A percentile compares a stretch with the other conserved stretches of the same genome.
Evolutionary conservation across 2,113 vertebrate genomes (phyloP).

Genomic region (Orientallactaga bullata): DNA sequence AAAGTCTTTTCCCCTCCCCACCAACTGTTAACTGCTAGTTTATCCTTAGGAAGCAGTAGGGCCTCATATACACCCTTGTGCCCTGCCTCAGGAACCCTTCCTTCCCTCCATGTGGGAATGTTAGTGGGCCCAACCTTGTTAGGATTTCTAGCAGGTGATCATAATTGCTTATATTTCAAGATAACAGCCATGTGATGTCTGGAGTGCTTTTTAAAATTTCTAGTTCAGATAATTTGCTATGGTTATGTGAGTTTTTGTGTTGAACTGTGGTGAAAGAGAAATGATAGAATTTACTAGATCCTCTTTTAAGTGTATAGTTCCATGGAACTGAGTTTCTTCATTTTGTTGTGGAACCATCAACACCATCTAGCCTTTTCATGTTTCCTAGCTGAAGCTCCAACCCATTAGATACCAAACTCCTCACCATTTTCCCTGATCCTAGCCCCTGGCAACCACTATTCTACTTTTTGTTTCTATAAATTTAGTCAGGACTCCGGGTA

Average conservation of each 20-base stretch:
- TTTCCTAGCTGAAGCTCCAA: background rate
- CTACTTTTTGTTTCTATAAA: background rate
- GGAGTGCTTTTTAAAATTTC: background rate
- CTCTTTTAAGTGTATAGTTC: background rate
- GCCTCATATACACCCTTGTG: too few relatives aligned
- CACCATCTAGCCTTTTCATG: background rate
- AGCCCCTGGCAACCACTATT: background rate
- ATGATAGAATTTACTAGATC: background rate
- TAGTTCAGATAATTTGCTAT: background rate
- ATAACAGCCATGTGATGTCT: too few relatives aligned
- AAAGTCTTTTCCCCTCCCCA: too few relatives aligned
- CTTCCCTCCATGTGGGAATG: too few relatives aligned
- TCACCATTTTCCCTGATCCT: background rate
- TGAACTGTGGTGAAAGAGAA: conserved; percentile 1
- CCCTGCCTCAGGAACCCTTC: too few relatives aligned
- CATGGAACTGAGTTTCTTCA: background rate
- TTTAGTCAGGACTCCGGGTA: background rate
- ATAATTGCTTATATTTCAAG: too few relatives aligned
- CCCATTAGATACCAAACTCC: background rate
- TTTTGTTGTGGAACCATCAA: background rate
- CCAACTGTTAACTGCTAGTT: too few relatives aligned
- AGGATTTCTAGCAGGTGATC: too few relatives aligned
- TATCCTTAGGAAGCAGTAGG: too few relatives aligned
- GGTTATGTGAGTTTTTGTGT: background rate
- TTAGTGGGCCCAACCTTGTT: too few relatives aligned